A percentile compares a stretch with the other conserved stretches of the same genome.
Conservation (phyloP, 2,888 invertebrate genomes). For the Bhutanitis thaidina region DNA sequence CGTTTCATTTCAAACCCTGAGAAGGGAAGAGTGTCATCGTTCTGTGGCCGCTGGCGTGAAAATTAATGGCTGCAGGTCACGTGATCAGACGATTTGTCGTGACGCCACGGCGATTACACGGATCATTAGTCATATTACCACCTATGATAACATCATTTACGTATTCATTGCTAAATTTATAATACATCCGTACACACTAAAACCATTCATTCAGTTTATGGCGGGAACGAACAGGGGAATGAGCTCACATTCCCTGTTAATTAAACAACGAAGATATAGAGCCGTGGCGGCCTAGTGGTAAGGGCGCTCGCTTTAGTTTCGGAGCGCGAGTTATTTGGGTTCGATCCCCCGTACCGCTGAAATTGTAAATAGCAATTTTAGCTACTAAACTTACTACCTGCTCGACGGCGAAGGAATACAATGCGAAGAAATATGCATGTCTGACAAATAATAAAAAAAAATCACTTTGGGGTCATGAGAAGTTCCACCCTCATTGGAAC, state of each 20-base stretch:
- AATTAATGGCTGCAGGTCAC: conserved; percentile 66
- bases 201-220: conserved; percentile 26
- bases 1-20: not conserved
- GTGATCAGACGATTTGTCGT: conserved; percentile 72
- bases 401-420: no score
- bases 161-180: conserved; percentile 49
- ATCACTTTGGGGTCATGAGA: no score
- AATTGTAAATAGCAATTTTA: no score
- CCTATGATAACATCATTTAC: conserved; percentile 69
- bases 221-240: conserved; percentile 21
- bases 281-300: no score
- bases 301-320: no score
- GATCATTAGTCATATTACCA: conserved; percentile 75
- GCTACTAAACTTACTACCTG: no score
- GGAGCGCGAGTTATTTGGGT: no score
- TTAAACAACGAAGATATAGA: not conserved
- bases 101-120: conserved; percentile 65
- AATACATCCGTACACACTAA: conserved; percentile 17
- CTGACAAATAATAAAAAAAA: no score
- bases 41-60: conserved; percentile 32
- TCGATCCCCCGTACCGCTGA: no score
- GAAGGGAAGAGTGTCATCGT: conserved; percentile 15
- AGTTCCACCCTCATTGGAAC: no score
- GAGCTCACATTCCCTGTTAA: conserved; percentile 5
- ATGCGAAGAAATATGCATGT: no score